Percentiles rank a stretch among this genome's conserved stretches.
phyloP scores from a whole-genome alignment of 1,140 invertebrate genomes.

The Rhopalosiphum padi region DNA sequence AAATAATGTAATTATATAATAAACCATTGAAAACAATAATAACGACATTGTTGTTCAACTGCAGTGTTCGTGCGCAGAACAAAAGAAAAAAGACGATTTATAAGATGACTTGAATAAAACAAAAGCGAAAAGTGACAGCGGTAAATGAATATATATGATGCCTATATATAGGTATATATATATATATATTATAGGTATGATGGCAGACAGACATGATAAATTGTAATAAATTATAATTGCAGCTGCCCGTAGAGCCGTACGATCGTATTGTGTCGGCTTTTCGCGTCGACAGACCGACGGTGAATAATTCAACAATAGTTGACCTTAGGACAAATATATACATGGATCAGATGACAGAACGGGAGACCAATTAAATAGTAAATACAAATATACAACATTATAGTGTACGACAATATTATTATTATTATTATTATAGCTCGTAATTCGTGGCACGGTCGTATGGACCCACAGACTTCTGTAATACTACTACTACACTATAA shows the following conservation, averaged over 20 bases:
- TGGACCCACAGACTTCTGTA: too few species aligned
- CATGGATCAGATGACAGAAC: not conserved
- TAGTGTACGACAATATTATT: not conserved
- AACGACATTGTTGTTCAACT: not conserved
- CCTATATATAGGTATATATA: too few species aligned
- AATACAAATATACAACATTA: not conserved
- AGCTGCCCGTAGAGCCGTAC: not conserved
- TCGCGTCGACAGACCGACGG: not conserved
- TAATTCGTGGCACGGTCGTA: too few species aligned
- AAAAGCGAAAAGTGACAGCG: not conserved
- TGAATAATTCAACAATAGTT: not conserved
- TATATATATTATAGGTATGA: too few species aligned
- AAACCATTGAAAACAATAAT: not conserved
- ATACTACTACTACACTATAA: too few species aligned
- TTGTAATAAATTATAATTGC: not conserved
- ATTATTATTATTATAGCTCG: too few species aligned
- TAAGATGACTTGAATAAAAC: not conserved
- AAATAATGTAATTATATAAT: not conserved
- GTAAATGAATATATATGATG: not conserved
- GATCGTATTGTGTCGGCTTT: not conserved
- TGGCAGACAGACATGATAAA: not conserved
- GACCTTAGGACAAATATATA: slow-evolving; percentile 2
- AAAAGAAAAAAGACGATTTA: not conserved
- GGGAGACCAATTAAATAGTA: not conserved
- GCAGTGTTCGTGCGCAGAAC: not conserved